phyloP scores from a whole-genome alignment of 1,140 invertebrate genomes.

The Temnothorax nylanderi region DNA sequence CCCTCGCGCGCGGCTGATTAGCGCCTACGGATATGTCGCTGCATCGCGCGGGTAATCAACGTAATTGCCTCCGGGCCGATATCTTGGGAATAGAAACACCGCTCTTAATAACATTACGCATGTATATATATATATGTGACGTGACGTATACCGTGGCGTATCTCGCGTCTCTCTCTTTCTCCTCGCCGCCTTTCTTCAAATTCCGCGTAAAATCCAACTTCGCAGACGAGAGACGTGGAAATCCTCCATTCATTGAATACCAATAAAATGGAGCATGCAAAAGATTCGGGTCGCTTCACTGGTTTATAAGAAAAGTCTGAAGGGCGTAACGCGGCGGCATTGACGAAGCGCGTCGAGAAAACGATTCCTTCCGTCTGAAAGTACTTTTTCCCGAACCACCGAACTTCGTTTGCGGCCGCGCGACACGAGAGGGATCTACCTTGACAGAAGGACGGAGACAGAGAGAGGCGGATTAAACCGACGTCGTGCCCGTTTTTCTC shows the following conservation, averaged over 20 bases:
- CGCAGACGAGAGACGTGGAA: background rate
- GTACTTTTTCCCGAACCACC: constrained; percentile 49
- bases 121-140: background rate
- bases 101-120: constrained; percentile 5
- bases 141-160: background rate
- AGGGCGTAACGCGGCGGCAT: constrained; percentile 53
- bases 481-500: constrained; percentile 40
- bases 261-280: constrained; percentile 52
- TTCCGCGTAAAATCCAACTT: constrained; percentile 34
- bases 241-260: constrained; percentile 39
- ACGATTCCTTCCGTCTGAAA: constrained; percentile 49
- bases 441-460: background rate
- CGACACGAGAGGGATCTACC: constrained; percentile 34
- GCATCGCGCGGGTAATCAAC: constrained; percentile 13
- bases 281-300: constrained; percentile 50
- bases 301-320: constrained; percentile 54
- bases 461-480: constrained; percentile 38
- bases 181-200: background rate
- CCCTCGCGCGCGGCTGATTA: constrained; percentile 34
- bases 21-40: constrained; percentile 45
- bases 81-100: constrained; percentile 18
- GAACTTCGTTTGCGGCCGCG: constrained; percentile 50
- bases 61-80: constrained; percentile 30
- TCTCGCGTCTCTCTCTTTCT: background rate
- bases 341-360: constrained; percentile 50